Conservation (phyloP, 2,113 vertebrate genomes). For the Madoqua kirkii region DNA sequence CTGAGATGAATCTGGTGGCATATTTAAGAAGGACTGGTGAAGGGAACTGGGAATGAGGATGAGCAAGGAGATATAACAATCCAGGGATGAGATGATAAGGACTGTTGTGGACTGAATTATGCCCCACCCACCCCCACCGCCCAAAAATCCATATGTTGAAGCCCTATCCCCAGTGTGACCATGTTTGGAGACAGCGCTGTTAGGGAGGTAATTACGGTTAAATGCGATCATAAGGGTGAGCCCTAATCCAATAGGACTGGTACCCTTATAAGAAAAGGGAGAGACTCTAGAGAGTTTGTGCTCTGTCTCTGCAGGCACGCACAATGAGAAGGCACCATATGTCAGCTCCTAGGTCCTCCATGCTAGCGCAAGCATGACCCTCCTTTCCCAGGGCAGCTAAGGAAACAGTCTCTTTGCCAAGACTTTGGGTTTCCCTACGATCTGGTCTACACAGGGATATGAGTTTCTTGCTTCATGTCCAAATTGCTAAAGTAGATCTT, state of each 20-base stretch:
- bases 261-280: background rate
- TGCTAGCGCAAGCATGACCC: accelerated
- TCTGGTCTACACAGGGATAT: background rate
- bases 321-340: background rate
- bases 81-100: background rate
- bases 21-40: background rate
- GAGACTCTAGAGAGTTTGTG: background rate
- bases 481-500: slow-evolving; percentile 35
- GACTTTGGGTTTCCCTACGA: background rate
- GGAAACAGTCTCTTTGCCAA: background rate
- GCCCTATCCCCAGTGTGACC: background rate
- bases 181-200: background rate
- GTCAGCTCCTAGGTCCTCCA: background rate
- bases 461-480: background rate
- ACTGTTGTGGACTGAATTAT: background rate
- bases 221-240: background rate
- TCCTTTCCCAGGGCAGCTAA: background rate
- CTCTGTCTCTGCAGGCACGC: background rate
- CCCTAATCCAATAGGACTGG: background rate
- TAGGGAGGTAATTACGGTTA: background rate
- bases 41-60: background rate
- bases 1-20: background rate
- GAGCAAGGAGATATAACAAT: background rate
- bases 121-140: background rate
- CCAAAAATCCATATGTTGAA: background rate